Evolutionary conservation across 2,888 invertebrate genomes (phyloP), one percentile per base, ranked within the genome.

Genomic region (Epsilonema sp.): DNA sequence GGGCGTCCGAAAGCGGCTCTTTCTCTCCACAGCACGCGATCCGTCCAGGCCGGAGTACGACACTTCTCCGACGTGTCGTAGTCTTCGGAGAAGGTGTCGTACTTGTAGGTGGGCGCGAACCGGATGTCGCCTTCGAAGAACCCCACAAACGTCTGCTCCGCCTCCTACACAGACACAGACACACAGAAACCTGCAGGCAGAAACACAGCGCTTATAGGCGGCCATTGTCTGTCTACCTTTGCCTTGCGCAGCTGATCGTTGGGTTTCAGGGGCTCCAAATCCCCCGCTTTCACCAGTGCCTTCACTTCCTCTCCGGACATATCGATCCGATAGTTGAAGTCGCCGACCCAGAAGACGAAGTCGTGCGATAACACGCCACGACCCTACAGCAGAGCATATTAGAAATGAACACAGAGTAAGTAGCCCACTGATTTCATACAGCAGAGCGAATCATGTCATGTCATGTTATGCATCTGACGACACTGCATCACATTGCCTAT

Each of bases 301-400:
- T 86, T 85, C 51, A 90, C 80, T 64, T 87, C 85, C 4, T 90
- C 90, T 63, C 85, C 86, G 54, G 84, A 81, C 75, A 94, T 77
- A 65, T 94, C 90, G 49, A 97, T 79, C 48, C 97, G 77, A 65
- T 97, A 99, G 67, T 99, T 97, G 67, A 97, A 97, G 70, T 97
- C 97, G 1, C 97, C 97, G 66, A 92, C 87, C 94, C 94, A 99
- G 68, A 97, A 92, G 1, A 97, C 79, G 66, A 89, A 92, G 69
- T 99, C 97, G 64, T 97, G 94, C 1, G 87, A 83, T 65, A 84
- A 82, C 4, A 94, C 70, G 0, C 82, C 81, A 50, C 87, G 75
- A 11, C 86, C 87, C 74, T 75, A 58, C 46, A 65, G 8, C 31
- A 31, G 31, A 8, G 31, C 31, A 8, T n/a, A n/a, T n/a, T n/a